Base-by-base conservation (phyloP, 1,140 invertebrate genomes). In the Trichonephila inaurata region DNA sequence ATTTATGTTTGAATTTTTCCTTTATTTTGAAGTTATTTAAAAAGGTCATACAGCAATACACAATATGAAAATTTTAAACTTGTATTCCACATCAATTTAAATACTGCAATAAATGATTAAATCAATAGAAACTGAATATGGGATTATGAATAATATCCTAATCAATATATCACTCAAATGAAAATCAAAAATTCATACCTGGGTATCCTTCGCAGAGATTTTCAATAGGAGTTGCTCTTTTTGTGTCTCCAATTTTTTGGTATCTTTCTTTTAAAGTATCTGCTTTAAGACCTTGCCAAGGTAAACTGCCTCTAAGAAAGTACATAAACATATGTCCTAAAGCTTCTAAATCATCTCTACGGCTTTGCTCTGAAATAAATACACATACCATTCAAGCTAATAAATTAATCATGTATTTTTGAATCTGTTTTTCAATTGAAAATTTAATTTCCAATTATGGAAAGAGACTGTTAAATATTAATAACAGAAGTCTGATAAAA, bases 291-390 rank as follows among this genome's bases (percentile, higher is more conserved):
- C 99, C 99, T 97, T 99, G 99, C 99, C 99, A 99, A 92, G 99
- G 99, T 96, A 99, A 97, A 95, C 98, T 99, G 95, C 99, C 99
- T 95, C 99, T 97, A 95, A 99, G 97, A 96, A 99, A 99, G 97
- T 99, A 99, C 99, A 99, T 99, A 97, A 99, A 99, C 99, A 99
- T 99, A 97, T 99, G 99, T 94, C 99, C 99, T 95, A 99, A 96
- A 91, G 99, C 99, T 96, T 99, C 99, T 95, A 99, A 97, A 96
- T 99, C 99, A 96, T 99, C 99, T 96, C 99, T 97, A 96, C 99
- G 97, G 96, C 99, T 99, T 97, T 99, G 99, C 97, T 99, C 99
- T 98, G 92, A 93, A 94, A 94, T 94, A 82, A 44, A 82, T 24
- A 85, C 19, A 12, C 1, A 66, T 66, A 66, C 21, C 24, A 10